Base-by-base conservation (phyloP, 1,140 invertebrate genomes). In the Zaprionus tsacasi region DNA sequence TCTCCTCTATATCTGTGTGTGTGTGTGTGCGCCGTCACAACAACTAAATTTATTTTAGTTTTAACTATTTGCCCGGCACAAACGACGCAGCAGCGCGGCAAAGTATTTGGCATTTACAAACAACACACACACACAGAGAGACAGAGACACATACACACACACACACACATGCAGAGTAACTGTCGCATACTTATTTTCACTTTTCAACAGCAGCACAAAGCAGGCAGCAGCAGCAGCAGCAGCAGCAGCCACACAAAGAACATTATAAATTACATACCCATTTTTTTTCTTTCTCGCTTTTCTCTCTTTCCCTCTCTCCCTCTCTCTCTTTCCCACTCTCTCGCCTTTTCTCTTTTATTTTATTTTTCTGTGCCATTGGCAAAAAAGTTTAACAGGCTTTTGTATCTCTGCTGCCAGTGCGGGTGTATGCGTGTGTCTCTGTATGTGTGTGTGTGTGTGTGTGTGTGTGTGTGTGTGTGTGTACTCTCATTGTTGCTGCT, bases 31-130 rank as follows among this genome's bases (percentile, higher is more conserved):
- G 64, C 38, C 50, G 50, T 40, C 52, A 82, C 80, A 80, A 79
- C 79, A 86, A 83, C 83, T 89, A 89, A 89, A 89, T 88, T 88
- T 88, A 88, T 89, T 88, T 88, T 89, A 88, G 83, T 88, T 88
- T 88, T 89, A 83, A 88, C 83, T 88, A 89, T 88, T 88, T 88
- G 81, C 81, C 67, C 58, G 67, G 58, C 76, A 70, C 82, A 87
- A 87, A 82, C 76, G 71, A n/a, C 69, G 43, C 60, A 70, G 57
- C 70, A 78, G 67, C 30, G 52, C 54, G 54, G 17, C 52, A 82
- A 79, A 87, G 63, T 76, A 82, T 74, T 72, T 82, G 69, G 79
- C 61, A 76, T 36, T 58, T 70, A 65, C 67, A 78, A 64, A 79
- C 70, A 86, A 61, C 57, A 79, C 43, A 30, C 52, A 43, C 35